Conservation (phyloP, 2,113 vertebrate species). For the Beaufortia kweichowensis region DNA sequence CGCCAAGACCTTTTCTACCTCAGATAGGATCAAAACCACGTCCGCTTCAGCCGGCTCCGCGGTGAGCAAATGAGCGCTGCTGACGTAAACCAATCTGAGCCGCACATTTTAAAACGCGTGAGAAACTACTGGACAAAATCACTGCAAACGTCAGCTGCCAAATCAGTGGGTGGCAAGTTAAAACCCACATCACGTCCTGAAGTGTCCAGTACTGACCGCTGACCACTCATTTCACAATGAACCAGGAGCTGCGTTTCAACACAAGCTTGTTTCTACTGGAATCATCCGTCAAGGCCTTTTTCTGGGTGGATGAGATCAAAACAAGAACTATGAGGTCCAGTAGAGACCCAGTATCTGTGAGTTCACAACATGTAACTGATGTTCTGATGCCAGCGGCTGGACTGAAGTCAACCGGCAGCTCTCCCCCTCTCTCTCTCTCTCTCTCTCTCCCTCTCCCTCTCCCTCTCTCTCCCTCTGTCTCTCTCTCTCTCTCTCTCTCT, state of each 20-base stretch:
- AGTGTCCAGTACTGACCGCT: slow-evolving; percentile 20
- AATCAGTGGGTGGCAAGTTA: slow-evolving; percentile 19
- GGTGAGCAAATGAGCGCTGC: neutral
- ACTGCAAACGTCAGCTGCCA: neutral
- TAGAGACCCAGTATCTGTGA: slow-evolving; percentile 28
- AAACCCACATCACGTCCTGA: slow-evolving; percentile 3
- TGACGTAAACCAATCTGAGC: slow-evolving; percentile 19
- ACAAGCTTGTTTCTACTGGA: slow-evolving; percentile 17
- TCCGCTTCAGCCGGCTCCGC: slow-evolving; percentile 4
- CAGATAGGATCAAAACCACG: slow-evolving; percentile 11
- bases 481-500: slow-evolving; percentile 30
- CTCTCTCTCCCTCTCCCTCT: slow-evolving; percentile 31
- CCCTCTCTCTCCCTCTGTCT: slow-evolving; percentile 33
- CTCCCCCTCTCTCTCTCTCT: slow-evolving; percentile 32
- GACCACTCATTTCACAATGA: slow-evolving; percentile 18
- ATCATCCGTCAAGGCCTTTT: slow-evolving; percentile 12
- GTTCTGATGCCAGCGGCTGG: slow-evolving; percentile 15
- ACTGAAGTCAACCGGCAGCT: slow-evolving; percentile 26
- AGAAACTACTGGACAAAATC: neutral
- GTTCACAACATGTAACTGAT: no score
- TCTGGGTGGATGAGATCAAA: slow-evolving; percentile 28
- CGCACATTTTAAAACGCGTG: neutral
- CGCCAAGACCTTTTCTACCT: slow-evolving; percentile 29
- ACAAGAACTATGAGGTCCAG: slow-evolving; percentile 38
- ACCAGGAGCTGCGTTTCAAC: slow-evolving; percentile 10